Conservation (phyloP, 2,888 invertebrate genomes). For the Parnassius glacialis region DNA sequence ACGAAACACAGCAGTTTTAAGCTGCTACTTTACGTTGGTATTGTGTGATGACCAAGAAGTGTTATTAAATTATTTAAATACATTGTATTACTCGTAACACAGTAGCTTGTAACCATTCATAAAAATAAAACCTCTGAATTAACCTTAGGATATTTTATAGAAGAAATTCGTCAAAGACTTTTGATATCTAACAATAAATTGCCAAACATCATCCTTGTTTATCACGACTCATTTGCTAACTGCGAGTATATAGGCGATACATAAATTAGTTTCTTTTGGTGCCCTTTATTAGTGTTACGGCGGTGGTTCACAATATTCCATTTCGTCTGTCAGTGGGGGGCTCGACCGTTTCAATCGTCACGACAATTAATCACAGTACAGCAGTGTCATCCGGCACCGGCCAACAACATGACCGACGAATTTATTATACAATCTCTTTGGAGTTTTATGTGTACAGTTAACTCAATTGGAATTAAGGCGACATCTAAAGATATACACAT, state of each 20-base stretch:
- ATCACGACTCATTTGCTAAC: constrained; percentile 33
- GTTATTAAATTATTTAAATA: too few species aligned
- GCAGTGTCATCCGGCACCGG: constrained; percentile 75
- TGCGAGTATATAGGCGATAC: constrained; percentile 43
- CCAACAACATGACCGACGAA: constrained; percentile 57
- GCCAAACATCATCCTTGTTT: neutral
- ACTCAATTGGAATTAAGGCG: constrained; percentile 32
- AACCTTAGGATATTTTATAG: too few species aligned
- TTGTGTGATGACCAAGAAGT: too few species aligned
- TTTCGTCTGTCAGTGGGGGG: constrained; percentile 78
- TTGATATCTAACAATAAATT: too few species aligned
- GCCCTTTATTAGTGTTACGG: constrained; percentile 64
- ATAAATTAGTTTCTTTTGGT: constrained; percentile 66
- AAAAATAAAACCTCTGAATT: too few species aligned
- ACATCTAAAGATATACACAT: constrained; percentile 27
- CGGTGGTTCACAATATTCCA: constrained; percentile 69
- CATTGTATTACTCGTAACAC: too few species aligned
- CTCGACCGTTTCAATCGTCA: constrained; percentile 71
- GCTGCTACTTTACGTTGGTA: too few species aligned
- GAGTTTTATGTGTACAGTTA: constrained; percentile 37
- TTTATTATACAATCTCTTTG: constrained; percentile 54
- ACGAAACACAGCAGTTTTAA: too few species aligned
- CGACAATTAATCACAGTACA: constrained; percentile 78
- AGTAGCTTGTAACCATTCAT: too few species aligned
- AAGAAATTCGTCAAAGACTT: too few species aligned